Evolutionary conservation across 2,888 invertebrate genomes (phyloP), one percentile per base, ranked within the genome.

Genomic region (Lacanobia oleracea): DNA sequence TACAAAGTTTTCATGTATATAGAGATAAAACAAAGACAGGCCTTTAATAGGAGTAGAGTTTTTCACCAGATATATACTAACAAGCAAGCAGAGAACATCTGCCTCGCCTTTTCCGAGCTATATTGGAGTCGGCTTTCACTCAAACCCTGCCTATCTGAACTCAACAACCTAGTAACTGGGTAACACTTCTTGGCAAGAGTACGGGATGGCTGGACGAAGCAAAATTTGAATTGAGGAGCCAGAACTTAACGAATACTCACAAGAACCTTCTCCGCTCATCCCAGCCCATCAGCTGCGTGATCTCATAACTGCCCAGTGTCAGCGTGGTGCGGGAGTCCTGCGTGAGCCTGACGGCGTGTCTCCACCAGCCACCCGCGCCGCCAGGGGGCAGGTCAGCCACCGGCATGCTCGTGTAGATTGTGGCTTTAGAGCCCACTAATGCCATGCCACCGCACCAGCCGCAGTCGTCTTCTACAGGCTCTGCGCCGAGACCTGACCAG

Each of bases 201-300:
- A 3, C 33, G 2, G 2, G 33, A 40, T 1, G 40, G 40, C 40
- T 10, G 40, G 40, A 12, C 12, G 40, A 1, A 40, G 40, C 40
- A n/a, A 40, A 40, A 10, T 40, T 40, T 40, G 12, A 40, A 40
- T 40, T 40, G 43, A 43, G 43, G 33, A 54, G 18, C 3, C 2
- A 33, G 9, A 33, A 33, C 37, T 18, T 21, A 57, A 56, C 4
- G n/a, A 6, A 21, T 59, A 96, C 97, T 96, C 87, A 97, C 97
- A 98, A 96, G 64, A 97, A 93, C 80, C 97, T 96, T 82, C 97
- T 97, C 70, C 96, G 93, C 87, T 98, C 97, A 88, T 98, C 98
- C 98, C 98, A 98, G 0, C 97, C 97, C 10, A 98, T 92, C 37
- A 98, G 96, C 88, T 97, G 96, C 0, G 97, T 98, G 66, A 98